phyloP scores from a whole-genome alignment of 2,888 invertebrate genomes.

The Abscondita cerata region DNA sequence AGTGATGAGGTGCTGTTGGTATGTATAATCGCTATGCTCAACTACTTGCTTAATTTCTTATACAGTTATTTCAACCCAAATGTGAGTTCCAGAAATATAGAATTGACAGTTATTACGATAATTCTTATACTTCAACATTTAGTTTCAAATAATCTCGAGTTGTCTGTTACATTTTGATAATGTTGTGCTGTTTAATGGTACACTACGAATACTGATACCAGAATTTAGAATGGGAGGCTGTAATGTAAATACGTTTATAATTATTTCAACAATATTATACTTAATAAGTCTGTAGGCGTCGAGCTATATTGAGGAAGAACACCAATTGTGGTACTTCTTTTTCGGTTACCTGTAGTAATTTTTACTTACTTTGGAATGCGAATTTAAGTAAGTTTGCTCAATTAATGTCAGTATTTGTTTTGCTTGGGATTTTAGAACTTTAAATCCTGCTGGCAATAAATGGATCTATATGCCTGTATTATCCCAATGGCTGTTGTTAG shows the following conservation, averaged over 20 bases:
- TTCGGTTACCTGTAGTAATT: conserved; percentile 59
- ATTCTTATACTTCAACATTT: conserved; percentile 18
- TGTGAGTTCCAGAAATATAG: background rate
- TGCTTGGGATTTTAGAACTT: conserved; percentile 70
- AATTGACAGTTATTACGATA: background rate
- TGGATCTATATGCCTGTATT: conserved; percentile 81
- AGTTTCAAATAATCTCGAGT: background rate
- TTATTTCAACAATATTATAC: conserved; percentile 54
- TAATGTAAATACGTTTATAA: conserved; percentile 14
- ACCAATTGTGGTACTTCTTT: conserved; percentile 90
- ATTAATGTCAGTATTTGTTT: conserved; percentile 49
- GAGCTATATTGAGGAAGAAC: conserved; percentile 96
- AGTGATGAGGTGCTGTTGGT: conserved; percentile 65
- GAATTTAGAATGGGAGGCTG: conserved; percentile 1
- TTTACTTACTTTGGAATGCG: background rate
- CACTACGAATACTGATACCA: background rate
- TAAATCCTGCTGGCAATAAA: conserved; percentile 91
- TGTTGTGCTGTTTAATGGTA: background rate
- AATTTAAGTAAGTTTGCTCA: background rate
- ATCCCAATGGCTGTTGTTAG: conserved; percentile 70
- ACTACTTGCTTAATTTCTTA: background rate
- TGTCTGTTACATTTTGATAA: background rate
- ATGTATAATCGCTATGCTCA: background rate
- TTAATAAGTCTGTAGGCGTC: conserved; percentile 75
- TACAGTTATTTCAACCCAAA: background rate